Conservation (phyloP, 2,888 invertebrate genomes). For the Disparrhopalites patrizii region DNA sequence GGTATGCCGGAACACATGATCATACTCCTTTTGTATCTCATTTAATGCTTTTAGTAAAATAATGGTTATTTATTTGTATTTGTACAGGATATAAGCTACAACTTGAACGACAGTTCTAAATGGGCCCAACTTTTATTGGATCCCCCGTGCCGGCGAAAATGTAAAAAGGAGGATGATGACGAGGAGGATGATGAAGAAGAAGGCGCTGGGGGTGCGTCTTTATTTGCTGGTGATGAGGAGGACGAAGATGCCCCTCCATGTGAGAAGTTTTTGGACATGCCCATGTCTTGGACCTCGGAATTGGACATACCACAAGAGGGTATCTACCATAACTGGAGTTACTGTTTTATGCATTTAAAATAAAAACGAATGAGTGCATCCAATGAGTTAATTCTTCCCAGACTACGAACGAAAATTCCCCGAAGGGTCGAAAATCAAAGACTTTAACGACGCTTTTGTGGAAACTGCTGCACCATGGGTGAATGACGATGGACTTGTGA, state of each 20-base stretch:
- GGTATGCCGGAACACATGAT: background rate
- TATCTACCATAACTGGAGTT: background rate
- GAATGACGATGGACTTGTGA: constrained; percentile 67
- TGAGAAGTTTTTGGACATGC: constrained; percentile 73
- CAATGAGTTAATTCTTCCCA: constrained; percentile 49
- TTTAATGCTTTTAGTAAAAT: background rate
- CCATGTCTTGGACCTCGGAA: constrained; percentile 68
- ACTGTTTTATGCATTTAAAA: background rate
- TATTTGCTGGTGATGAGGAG: constrained; percentile 47
- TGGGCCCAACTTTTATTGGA: constrained; percentile 44
- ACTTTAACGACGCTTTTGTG: constrained; percentile 69
- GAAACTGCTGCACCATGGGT: constrained; percentile 76
- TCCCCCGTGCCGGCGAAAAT: constrained; percentile 33
- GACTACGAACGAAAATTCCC: constrained; percentile 70
- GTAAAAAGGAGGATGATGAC: background rate
- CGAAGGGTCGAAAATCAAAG: constrained; percentile 57
- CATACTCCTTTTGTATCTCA: too few relatives aligned
- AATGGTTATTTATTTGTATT: background rate
- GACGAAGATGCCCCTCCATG: constrained; percentile 38
- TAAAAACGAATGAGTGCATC: background rate
- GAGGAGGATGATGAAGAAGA: constrained; percentile 19
- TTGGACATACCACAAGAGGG: constrained; percentile 59
- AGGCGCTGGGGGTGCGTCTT: background rate
- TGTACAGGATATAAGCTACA: constrained; percentile 36
- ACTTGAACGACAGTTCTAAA: constrained; percentile 36